Conservation (phyloP, 2,113 vertebrate genomes). For the Kobus ellipsiprymnus region DNA sequence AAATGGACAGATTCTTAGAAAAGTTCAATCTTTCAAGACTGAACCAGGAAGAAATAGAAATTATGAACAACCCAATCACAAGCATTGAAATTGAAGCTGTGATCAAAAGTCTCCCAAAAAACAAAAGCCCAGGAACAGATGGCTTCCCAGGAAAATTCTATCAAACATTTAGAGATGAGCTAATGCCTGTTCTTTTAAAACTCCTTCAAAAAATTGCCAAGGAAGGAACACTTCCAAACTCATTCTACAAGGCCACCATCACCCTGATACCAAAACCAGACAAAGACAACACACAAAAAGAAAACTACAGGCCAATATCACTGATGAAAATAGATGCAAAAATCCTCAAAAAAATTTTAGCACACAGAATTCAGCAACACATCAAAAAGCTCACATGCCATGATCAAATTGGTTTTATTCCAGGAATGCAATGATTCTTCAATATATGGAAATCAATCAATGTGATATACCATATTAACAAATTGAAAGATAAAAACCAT, state of each 20-base stretch:
- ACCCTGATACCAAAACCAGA: background rate
- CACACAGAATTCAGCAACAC: background rate
- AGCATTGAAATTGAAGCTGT: no score
- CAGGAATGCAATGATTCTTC: background rate
- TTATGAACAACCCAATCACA: no score
- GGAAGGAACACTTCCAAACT: background rate
- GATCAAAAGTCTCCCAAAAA: no score
- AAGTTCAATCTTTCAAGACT: no score
- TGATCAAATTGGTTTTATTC: background rate
- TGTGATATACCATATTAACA: background rate
- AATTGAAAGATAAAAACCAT: background rate
- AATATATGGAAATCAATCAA: background rate
- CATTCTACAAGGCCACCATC: fast-evolving
- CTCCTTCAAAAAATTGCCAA: background rate
- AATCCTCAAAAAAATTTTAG: background rate
- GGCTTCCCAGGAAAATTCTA: background rate
- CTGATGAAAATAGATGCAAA: background rate
- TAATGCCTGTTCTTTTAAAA: background rate
- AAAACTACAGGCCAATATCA: background rate
- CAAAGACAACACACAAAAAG: background rate
- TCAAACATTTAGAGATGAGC: background rate
- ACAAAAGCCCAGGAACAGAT: background rate
- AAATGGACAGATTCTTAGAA: no score
- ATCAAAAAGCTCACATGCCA: background rate
- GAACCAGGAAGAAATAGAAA: no score